phyloP scores from a whole-genome alignment of 2,888 invertebrate species.

The Oligia strigilis region DNA sequence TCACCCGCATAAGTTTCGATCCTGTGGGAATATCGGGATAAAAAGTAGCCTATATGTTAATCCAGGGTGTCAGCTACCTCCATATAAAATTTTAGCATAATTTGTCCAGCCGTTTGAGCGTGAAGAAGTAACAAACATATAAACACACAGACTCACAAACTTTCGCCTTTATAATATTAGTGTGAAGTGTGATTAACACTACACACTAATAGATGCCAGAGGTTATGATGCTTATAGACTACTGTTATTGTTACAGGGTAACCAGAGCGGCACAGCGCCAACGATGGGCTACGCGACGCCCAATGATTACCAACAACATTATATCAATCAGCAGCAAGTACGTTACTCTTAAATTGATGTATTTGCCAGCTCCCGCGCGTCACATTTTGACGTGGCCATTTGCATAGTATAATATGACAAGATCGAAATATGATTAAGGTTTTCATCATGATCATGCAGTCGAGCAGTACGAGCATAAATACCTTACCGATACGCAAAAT shows the following conservation, averaged over 20 bases:
- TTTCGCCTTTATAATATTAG: too few species aligned
- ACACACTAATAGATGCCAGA: not conserved
- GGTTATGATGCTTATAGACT: not conserved
- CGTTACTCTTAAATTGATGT: not conserved
- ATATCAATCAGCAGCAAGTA: conserved; percentile 84
- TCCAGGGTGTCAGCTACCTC: too few species aligned
- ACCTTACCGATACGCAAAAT: not conserved
- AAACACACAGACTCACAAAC: too few species aligned
- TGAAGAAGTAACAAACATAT: too few species aligned
- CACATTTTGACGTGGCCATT: not conserved
- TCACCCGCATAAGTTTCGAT: too few species aligned
- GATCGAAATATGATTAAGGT: not conserved
- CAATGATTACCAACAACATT: conserved; percentile 85
- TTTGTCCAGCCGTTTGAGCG: too few species aligned
- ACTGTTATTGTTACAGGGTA: conserved; percentile 76
- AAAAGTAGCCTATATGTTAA: too few species aligned
- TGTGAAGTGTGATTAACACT: not conserved
- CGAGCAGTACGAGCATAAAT: not conserved
- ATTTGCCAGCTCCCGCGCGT: not conserved
- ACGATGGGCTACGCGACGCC: conserved; percentile 81
- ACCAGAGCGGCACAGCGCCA: conserved; percentile 84
- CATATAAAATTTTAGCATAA: too few species aligned
- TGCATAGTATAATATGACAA: not conserved
- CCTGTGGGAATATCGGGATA: too few species aligned
- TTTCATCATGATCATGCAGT: not conserved